Evolutionary conservation across 2,113 vertebrate species (phyloP).

Genomic region (Heloderma charlesbogerti): DNA sequence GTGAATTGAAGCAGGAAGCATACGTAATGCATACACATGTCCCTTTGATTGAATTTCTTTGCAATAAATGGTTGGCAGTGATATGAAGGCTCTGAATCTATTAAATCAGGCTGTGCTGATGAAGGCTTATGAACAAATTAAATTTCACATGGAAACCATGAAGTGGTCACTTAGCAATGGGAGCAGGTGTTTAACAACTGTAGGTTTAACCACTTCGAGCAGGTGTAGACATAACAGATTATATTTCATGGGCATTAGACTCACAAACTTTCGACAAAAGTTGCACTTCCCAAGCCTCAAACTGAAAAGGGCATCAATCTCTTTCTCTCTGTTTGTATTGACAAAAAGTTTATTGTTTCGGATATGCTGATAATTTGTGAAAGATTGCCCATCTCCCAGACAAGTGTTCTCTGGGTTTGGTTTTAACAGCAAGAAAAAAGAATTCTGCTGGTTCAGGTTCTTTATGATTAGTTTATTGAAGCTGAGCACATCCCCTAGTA

Average conservation of each 20-base stretch:
- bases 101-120: neutral
- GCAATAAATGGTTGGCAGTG: neutral
- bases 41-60: conserved; percentile 6
- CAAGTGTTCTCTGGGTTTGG: neutral
- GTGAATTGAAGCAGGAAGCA: neutral
- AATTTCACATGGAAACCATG: conserved; percentile 8
- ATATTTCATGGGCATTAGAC: neutral
- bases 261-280: neutral
- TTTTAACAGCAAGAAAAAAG: neutral
- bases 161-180: conserved; percentile 16
- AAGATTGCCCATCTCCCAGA: neutral
- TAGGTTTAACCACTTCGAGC: neutral
- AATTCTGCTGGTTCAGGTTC: neutral
- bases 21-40: neutral
- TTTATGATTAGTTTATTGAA: neutral
- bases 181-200: neutral
- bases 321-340: neutral
- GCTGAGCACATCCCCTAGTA: neutral
- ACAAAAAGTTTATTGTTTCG: neutral
- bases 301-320: neutral
- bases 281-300: neutral
- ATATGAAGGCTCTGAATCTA: conserved; percentile 16
- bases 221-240: neutral
- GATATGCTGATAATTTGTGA: neutral
- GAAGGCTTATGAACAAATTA: conserved; percentile 4